Base-by-base conservation (phyloP, 2,113 vertebrate genomes). In the Australoheros scitulus region DNA sequence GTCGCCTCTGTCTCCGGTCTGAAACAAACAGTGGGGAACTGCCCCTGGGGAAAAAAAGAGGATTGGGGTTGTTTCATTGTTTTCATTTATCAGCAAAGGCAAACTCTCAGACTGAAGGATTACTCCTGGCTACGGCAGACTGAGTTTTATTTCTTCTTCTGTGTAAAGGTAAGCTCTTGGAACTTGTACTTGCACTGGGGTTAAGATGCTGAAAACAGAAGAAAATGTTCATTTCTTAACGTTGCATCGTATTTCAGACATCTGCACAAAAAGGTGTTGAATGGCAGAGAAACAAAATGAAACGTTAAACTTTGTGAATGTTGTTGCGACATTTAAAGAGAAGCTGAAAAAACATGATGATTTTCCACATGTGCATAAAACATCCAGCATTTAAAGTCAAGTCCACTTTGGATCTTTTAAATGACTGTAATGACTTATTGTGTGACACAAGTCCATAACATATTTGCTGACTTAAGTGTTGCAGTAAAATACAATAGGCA, bases 161-260 rank as follows among this genome's bases (percentile, higher is more conserved):
- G 6, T 26, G 52, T 9, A 79, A 89, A 79, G 87, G 92, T 93
- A 88, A 76, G 90, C 11, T 43, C 43, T 32, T 82, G 43, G 3
- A 29, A 29, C 43, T 52, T 29, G 17, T 52, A 11, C 64, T 50
- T 70, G 18, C 1, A 11, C 41, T 22, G 52, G 17, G 41, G 7
- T 61, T 29, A 58, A 11, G 0, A 14, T 52, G 2, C 38, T 82
- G 18, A 41, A 50, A 72, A 29, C 20, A 0, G 38, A 24, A 24
- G 8, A 36, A 29, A 72, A 55, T 75, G 17, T 50, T 22, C 1
- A 5, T 52, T 43, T 58, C 3, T 4, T 4, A 32, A 24, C 14
- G 7, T 24, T 8, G 32, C 1, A 34, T 26, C 50, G 15, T 7
- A 32, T 34, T 36, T 41, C 1, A 79, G 2, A 7, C 32, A 56